Conservation (phyloP, 2,797 vertebrate species). For the Pangasius macronema region DNA sequence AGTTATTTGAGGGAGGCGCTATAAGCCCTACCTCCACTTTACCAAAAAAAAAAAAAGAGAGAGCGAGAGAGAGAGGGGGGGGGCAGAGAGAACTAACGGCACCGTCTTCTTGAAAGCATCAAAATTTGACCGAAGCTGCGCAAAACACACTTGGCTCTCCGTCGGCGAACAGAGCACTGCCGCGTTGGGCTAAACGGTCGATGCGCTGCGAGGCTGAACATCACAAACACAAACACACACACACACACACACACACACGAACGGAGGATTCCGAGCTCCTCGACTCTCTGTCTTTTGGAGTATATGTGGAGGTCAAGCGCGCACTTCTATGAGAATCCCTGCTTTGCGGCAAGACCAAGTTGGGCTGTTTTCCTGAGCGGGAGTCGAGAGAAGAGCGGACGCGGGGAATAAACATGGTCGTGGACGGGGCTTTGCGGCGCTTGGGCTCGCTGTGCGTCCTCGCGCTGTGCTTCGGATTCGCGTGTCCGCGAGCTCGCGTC, state of each 20-base stretch:
- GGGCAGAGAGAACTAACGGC: conserved; percentile 65
- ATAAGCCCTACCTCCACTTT: conserved; percentile 76
- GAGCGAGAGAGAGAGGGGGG: not conserved
- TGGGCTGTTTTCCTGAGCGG: conserved; percentile 75
- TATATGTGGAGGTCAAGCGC: conserved; percentile 62
- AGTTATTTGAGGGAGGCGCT: conserved; percentile 80
- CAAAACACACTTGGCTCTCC: conserved; percentile 63
- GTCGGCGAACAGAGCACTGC: conserved; percentile 46
- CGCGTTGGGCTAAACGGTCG: conserved; percentile 50
- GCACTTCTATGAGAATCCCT: conserved; percentile 75
- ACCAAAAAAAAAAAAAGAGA: conserved; percentile 36
- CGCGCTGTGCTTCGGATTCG: conserved; percentile 82
- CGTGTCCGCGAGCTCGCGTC: conserved; percentile 86
- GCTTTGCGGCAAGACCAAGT: conserved; percentile 70
- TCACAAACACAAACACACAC: conserved; percentile 17
- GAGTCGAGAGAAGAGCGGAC: conserved; percentile 60
- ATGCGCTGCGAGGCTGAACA: conserved; percentile 67
- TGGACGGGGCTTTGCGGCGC: conserved; percentile 74
- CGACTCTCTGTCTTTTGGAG: conserved; percentile 51
- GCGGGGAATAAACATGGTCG: conserved; percentile 80
- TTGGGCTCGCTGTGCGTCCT: conserved; percentile 81
- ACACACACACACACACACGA: not conserved
- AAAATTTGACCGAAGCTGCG: conserved; percentile 62
- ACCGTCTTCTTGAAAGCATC: conserved; percentile 62
- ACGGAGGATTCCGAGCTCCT: conserved; percentile 32